Evolutionary conservation across 2,888 invertebrate species (phyloP), one percentile per base, ranked within the genome.

Genomic region (Lagria hirta): DNA sequence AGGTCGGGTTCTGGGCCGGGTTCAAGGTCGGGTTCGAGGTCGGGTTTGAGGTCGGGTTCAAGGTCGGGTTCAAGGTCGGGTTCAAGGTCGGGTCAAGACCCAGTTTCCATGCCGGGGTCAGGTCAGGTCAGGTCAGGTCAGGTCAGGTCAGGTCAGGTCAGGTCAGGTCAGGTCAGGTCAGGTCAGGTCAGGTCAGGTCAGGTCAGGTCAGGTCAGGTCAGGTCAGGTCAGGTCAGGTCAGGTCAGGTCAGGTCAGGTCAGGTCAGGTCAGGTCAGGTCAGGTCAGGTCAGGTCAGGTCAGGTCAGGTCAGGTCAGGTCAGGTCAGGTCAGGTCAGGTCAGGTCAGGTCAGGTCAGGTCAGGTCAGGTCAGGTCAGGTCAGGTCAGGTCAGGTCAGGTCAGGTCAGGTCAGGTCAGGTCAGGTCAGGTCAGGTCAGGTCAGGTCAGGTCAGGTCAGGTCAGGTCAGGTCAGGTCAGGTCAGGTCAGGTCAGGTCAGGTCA

Each of bases 271-370:
- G 43, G 43, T 43, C 8, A 30, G 43, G 43, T 43, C 14, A 30
- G 43, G 43, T 43, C 4, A 22, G 43, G 37, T 42, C 26, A 17
- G 42, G 42, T 42, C 15, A 27, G 42, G 42, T 42, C 14, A 27
- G 42, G 42, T 42, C 12, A 27, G 42, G 35, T 42, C 35, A 35
- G 35, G 35, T 35, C 35, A 35, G 35, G 35, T 35, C 35, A 35
- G 35, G 35, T 35, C 35, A 35, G 35, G 35, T 35, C 35, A 47
- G 47, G 47, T 47, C 46, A 47, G 47, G 47, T 47, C 46, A 47
- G 47, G 44, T 47, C 46, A 47, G 47, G 47, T 47, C 46, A 47
- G 46, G 46, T 46, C 44, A 46, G 46, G 46, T 46, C 44, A 36
- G 44, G 47, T 47, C 46, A 38, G 45, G 47, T 47, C 47, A 38